Percentiles rank a stretch among this genome's conserved stretches.
phyloP scores from a whole-genome alignment of 2,797 vertebrate species.

The Poeciliopsis infans region DNA sequence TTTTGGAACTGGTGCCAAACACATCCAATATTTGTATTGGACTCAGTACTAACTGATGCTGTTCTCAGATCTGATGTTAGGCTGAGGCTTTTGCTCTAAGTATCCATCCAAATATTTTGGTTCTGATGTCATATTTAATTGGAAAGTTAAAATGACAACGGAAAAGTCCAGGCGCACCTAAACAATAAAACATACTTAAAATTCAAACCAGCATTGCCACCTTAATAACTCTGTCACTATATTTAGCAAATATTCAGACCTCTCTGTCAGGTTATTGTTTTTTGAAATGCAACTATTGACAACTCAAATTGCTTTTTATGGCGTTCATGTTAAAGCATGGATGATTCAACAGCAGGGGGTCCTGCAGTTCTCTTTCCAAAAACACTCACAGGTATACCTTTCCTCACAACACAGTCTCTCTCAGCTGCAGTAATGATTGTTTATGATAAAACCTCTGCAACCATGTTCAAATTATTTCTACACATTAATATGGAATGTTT shows the following conservation, averaged over 20 bases:
- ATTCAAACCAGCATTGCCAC: neutral
- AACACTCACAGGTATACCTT: neutral
- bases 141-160: neutral
- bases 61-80: neutral
- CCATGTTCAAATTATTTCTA: neutral
- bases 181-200: neutral
- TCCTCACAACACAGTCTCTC: neutral
- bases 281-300: neutral
- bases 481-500: neutral
- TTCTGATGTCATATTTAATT: neutral
- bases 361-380: neutral
- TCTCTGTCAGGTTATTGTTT: neutral
- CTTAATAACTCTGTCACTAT: neutral
- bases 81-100: neutral
- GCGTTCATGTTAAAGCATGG: neutral
- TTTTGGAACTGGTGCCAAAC: neutral
- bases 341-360: neutral
- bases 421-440: neutral
- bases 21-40: neutral
- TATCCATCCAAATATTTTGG: neutral
- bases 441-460: neutral
- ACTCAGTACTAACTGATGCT: neutral
- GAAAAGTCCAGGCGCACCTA: neutral
- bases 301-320: neutral
- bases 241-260: neutral